Base-by-base conservation (phyloP, 2,797 vertebrate genomes). In the Centroberyx gerrardi region DNA sequence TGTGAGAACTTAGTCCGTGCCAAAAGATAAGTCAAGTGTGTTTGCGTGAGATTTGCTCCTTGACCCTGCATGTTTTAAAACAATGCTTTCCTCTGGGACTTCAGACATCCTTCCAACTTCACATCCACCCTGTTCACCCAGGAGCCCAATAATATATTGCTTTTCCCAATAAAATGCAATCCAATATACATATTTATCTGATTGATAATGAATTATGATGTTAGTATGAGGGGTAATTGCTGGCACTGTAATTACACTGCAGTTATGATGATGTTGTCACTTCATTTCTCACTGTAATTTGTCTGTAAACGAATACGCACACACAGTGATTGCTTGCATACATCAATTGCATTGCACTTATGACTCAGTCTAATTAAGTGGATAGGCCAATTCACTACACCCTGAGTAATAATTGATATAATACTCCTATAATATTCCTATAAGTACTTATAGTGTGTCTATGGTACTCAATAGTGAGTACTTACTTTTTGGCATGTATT, bases 301-400 rank as follows among this genome's bases (percentile, higher is more conserved):
- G 78, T 38, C 53, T 46, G 72, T 75, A 81, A 82, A 84, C 83
- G 82, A 87, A 87, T 80, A 81, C 46, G 54, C 69, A 63, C 59
- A 49, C 10, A 36, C 59, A 36, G 46, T 72, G 78, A 85, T 77
- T 86, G 82, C 72, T 81, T 74, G 78, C 80, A 89, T 75, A 69
- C 74, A 87, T 90, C 71, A 82, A 61, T 77, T 61, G 62, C 52
- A 62, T 56, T 44, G 22, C 68, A 70, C 48, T 67, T 42, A 22
- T 70, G 68, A 83, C 22, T 62, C 53, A 64, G 51, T 78, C 53
- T 82, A 89, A 90, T 87, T 83, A 88, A 78, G 61, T 61, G 67
- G 60, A 81, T 73, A 60, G 75, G 74, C 51, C 55, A 46, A 83
- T 80, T 78, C 53, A 64, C 28, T 15, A 8, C 68, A 44, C 64